These are phyloP conservation scores for Anorthoa munda DNA, from an alignment of 2,888 invertebrate genomes.

Conservation along the genomic window DNA sequence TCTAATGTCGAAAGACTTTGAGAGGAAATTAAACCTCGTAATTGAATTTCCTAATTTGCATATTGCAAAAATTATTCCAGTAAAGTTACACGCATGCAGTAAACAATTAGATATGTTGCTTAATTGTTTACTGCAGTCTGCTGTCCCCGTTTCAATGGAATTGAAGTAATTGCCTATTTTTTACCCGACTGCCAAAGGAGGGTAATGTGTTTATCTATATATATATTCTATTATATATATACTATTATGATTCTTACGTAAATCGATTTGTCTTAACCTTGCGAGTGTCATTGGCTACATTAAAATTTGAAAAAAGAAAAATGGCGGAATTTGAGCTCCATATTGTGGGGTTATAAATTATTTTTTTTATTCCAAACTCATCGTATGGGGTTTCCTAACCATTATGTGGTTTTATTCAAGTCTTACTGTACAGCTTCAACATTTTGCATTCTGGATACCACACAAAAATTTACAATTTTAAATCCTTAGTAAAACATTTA, in stretches of 20 bases:
- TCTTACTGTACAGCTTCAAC: neutral
- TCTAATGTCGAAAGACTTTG: conserved; percentile 1
- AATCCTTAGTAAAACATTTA: neutral
- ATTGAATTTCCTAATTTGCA: conserved; percentile 9
- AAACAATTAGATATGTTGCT: neutral
- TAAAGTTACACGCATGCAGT: neutral
- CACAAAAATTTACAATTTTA: neutral
- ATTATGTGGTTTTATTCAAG: neutral
- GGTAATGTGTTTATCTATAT: too few species aligned
- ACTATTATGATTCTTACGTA: too few species aligned
- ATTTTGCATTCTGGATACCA: neutral
- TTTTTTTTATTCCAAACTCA: too few species aligned
- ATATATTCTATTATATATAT: too few species aligned
- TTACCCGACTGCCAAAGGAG: too few species aligned
- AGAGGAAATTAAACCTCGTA: neutral
- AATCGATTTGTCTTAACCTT: too few species aligned
- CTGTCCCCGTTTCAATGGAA: neutral
- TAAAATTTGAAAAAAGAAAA: too few species aligned
- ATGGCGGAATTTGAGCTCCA: too few species aligned
- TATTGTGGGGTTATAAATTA: too few species aligned
- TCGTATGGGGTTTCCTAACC: too few species aligned
- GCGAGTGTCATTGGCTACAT: too few species aligned
- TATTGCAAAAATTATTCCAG: neutral
- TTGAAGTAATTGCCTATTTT: neutral
- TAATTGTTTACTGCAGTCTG: neutral